Conservation (phyloP, 1,140 invertebrate genomes). For the Ips typographus region DNA sequence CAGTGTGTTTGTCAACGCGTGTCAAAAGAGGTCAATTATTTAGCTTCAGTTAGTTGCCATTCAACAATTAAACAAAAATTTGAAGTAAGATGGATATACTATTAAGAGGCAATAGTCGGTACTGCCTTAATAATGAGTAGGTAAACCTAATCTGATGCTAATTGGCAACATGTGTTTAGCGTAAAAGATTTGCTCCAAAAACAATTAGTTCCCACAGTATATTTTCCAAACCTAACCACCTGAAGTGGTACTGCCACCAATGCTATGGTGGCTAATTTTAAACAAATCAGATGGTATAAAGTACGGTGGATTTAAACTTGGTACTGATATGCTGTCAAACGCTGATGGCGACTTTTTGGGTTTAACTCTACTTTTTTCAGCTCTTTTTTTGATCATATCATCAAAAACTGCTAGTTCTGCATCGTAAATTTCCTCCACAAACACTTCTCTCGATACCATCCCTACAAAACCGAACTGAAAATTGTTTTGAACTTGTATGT, state of each 20-base stretch:
- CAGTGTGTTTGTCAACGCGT: constrained; percentile 1
- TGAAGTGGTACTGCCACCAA: background rate
- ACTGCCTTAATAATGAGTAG: background rate
- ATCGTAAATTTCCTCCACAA: constrained; percentile 42
- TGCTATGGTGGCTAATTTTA: background rate
- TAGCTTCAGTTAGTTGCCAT: background rate
- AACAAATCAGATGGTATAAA: constrained; percentile 32
- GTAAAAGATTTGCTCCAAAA: no score
- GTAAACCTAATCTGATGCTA: background rate
- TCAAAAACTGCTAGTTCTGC: constrained; percentile 31
- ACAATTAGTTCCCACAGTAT: no score
- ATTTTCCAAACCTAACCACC: no score
- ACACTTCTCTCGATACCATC: constrained; percentile 30
- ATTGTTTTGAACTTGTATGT: background rate
- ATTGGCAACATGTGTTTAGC: background rate
- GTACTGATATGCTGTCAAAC: constrained; percentile 14
- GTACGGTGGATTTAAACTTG: constrained; percentile 16
- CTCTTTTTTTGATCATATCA: constrained; percentile 34
- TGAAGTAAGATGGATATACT: background rate
- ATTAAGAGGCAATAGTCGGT: background rate
- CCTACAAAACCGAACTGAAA: background rate
- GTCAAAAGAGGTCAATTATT: background rate
- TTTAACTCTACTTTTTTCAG: constrained; percentile 8
- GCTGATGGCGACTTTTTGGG: background rate
- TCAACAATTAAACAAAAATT: background rate